Base-by-base conservation (phyloP, 2,888 invertebrate genomes). In the Latheticus oryzae region DNA sequence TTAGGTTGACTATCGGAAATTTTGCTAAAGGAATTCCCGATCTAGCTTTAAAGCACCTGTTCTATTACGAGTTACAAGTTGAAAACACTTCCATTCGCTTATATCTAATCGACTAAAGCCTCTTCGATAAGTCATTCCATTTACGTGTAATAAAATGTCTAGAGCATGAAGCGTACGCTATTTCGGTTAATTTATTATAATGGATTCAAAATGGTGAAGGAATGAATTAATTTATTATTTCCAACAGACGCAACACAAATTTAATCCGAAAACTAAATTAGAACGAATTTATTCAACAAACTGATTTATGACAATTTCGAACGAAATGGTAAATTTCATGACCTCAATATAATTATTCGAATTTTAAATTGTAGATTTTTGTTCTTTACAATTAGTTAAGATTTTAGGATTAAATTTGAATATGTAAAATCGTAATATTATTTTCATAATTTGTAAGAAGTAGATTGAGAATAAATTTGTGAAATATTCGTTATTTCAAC, bases 211-310 rank as follows among this genome's bases (percentile, higher is more conserved):
- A 38, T 21, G 37, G 37, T 15, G 9, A 37, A 17, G 37, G 19
- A 37, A 19, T 37, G n/a, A n/a, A 3, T 19, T 9, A 15, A 24
- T 13, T 40, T 40, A 38, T 38, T 21, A 38, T 38, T 23, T 21
- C 21, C 40, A 40, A n/a, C 5, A 33, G 13, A 12, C 11, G 13
- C 33, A 33, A 33, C 33, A 33, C 33, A 33, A 33, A 33, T 33
- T 33, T 15, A 15, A 16, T 13, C 33, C 15, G 3, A 40, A 40
- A 40, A 40, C 24, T 24, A 15, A 26, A 40, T 40, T 40, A 40
- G 26, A 40, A 40, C 26, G 26, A 40, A 15, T 40, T 40, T 40
- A 40, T 40, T 40, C 40, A 23, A 12, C 24, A 24, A 12, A n/a
- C 24, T 24, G 40, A 24, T 40, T 40, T 40, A 40, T 24, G 7